Base-by-base conservation (phyloP, 2,797 vertebrate genomes). In the Dendrocincla fuliginosa region DNA sequence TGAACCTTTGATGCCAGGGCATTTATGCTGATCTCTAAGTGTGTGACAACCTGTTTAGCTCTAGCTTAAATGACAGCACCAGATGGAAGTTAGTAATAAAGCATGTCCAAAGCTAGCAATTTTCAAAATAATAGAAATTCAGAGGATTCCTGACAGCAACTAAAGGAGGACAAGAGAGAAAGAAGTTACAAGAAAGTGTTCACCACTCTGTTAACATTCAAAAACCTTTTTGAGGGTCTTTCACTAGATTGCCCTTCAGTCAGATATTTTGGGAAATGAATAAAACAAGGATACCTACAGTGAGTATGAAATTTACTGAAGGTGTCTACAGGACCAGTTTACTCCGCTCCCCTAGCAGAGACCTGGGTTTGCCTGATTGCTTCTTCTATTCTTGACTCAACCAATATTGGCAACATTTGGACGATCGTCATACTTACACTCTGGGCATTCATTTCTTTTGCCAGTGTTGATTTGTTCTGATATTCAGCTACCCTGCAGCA, bases 21-120 rank as follows among this genome's bases (percentile, higher is more conserved):
- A 93, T 94, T 94, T 91, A 81, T 69, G 87, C 80, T 93, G 93
- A 95, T 95, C 90, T 93, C 80, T 63, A 52, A 93, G 85, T 37
- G 33, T n/a, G 6, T 95, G 94, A 96, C 90, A 95, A 93, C 90
- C 94, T 77, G 16, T 88, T 95, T 96, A 95, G 89, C 79, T 81
- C 76, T n/a, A 79, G 33, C 46, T 93, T 90, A 95, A 97, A 82
- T 65, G 95, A 95, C 77, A 91, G 83, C 52, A 79, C 63, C 89
- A 95, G 67, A 65, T 91, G 89, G 88, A 95, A 89, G 41, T 39
- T 67, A 91, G 67, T 39, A 78, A 88, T 59, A 91, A 90, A 95
- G 53, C 74, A 67, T 53, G 37, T 33, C 82, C 79, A 92, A 88
- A 84, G 55, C 57, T 24, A 89, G 53, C 46, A 30, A 39, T 76